Conservation (phyloP, 2,888 invertebrate species). For the Chymomyza fuscimana region DNA sequence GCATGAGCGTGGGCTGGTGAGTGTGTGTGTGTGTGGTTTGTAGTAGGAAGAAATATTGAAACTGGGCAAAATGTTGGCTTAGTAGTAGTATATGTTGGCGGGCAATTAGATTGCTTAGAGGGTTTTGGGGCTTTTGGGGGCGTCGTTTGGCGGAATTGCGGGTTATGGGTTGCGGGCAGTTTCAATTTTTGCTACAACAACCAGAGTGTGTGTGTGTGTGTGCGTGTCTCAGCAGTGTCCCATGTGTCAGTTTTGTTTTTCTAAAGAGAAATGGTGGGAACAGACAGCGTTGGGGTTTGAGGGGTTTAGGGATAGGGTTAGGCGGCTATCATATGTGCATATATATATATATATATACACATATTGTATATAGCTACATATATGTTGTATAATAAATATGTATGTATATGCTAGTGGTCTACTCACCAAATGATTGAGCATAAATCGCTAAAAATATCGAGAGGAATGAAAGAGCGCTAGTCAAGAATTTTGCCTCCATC, state of each 20-base stretch:
- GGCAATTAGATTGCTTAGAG: constrained; percentile 7
- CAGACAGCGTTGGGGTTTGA: not conserved
- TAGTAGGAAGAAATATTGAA: constrained; percentile 2
- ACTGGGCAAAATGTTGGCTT: constrained; percentile 1
- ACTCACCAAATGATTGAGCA: constrained; percentile 79
- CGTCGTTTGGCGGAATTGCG: no score
- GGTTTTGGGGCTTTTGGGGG: not conserved
- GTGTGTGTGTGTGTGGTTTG: not conserved
- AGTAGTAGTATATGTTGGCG: not conserved
- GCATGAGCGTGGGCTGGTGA: not conserved
- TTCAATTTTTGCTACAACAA: not conserved
- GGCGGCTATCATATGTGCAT: not conserved
- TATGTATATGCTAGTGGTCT: constrained; percentile 21
- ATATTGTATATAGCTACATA: not conserved
- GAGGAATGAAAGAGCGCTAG: constrained; percentile 79
- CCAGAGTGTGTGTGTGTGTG: not conserved
- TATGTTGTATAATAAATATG: not conserved
- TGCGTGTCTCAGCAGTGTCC: not conserved
- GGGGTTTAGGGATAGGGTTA: not conserved
- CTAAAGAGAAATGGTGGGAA: not conserved
- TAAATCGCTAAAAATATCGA: constrained; percentile 79
- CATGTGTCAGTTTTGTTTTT: not conserved
- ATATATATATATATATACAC: not conserved
- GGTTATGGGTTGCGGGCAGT: not conserved
- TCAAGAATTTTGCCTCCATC: constrained; percentile 79